Percentiles rank a stretch among this genome's conserved stretches.
Conservation (phyloP, 2,888 invertebrate genomes). For the Leucoma salicis region DNA sequence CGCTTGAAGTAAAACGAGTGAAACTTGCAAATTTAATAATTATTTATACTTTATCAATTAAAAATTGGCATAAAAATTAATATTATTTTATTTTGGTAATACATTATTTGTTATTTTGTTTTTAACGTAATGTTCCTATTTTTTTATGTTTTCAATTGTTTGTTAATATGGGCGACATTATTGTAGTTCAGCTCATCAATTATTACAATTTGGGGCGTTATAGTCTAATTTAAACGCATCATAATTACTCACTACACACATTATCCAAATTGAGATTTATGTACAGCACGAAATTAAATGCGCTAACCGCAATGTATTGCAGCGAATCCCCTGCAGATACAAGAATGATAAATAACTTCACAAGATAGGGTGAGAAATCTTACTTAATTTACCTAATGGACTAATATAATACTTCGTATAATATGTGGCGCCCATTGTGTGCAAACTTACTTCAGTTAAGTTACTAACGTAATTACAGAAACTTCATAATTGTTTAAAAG, state of each 20-base stretch:
- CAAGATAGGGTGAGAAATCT: constrained; percentile 72
- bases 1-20: no score
- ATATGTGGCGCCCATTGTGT: constrained; percentile 43
- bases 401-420: constrained; percentile 54
- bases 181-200: no score
- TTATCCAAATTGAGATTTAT: constrained; percentile 70
- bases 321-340: constrained; percentile 57
- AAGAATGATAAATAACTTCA: constrained; percentile 72
- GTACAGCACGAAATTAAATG: constrained; percentile 69
- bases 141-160: no score
- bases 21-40: no score
- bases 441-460: constrained; percentile 37
- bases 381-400: constrained; percentile 79
- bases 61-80: no score
- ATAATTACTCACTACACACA: constrained; percentile 36
- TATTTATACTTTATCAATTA: no score
- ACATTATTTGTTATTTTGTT: no score
- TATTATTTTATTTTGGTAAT: no score
- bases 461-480: constrained; percentile 41
- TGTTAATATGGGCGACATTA: no score
- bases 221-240: constrained; percentile 22
- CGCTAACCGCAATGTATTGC: constrained; percentile 73
- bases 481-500: constrained; percentile 44
- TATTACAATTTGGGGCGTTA: background rate
- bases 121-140: no score